Base-by-base conservation (phyloP, 2,797 vertebrate genomes). In the Tapera naevia region DNA sequence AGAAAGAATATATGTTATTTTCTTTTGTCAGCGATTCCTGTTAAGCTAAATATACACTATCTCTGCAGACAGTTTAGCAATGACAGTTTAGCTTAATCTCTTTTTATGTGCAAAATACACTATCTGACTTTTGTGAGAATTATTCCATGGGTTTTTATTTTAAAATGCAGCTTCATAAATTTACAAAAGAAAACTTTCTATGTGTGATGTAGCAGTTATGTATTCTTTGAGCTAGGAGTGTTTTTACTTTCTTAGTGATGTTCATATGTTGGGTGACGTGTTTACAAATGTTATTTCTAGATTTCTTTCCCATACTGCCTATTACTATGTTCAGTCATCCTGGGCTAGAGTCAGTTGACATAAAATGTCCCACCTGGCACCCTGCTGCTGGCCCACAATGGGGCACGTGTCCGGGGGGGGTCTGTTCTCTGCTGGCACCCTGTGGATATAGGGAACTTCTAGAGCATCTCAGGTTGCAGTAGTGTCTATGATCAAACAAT, bases 341-440 rank as follows among this genome's bases (percentile, higher is more conserved):
- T 46, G 25, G 30, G 9, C 66, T 67, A 24, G 33, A 53, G 21
- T 41, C 28, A 27, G 10, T 15, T 73, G 56, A 17, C 25, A 13
- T 8, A 56, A 19, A 12, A 48, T 53, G 23, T 61, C 30, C 53
- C 46, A 61, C 5, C 28, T 74, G 61, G 22, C 11, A 79, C 7
- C 7, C 14, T 86, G 23, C 48, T 74, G 5, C 33, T 75, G 32
- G 24, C 23, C 32, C 24, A 11, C 1, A 2, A 12, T 16, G 15
- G 1, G 41, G 7, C 33, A 33, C 1, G 0, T 64, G 23, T 83
- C 53, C 28, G 19, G 2, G 19, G 2, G 19, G 21, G 3, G 28
- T 43, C 79, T 2, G 1, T 41, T 53, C 41, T 24, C 41, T 67
- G 14, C 17, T 56, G 35, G 19, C 5, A 90, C 14, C 11, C 13